phyloP scores from a whole-genome alignment of 2,797 vertebrate genomes.

The Sebastes vulpes region DNA sequence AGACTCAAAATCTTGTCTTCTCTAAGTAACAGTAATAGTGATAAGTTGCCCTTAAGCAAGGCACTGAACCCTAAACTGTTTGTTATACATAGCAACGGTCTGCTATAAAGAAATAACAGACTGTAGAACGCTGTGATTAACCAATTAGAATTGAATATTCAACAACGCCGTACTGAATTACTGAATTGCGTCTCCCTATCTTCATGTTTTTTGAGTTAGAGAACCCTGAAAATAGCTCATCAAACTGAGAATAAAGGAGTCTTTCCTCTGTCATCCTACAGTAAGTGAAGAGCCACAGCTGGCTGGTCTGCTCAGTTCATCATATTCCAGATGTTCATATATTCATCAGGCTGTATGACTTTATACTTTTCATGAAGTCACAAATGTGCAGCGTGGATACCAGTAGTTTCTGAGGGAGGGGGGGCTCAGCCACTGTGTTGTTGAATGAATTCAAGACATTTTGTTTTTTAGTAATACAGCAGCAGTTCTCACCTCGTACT shows the following conservation, averaged over 20 bases:
- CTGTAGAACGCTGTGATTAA: no score
- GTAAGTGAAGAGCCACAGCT: background rate
- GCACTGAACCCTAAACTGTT: no score
- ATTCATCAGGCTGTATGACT: background rate
- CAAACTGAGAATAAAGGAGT: background rate
- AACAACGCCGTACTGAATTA: background rate
- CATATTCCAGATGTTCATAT: background rate
- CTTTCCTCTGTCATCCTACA: background rate
- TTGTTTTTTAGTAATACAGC: background rate
- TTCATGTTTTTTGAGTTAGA: background rate
- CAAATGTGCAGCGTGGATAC: background rate
- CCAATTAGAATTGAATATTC: no score
- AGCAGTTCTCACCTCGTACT: slow-evolving; percentile 74
- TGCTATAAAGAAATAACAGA: no score
- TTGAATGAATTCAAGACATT: background rate
- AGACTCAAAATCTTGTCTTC: background rate
- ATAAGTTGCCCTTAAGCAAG: no score
- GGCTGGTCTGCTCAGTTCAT: background rate
- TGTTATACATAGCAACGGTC: no score
- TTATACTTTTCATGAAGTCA: background rate
- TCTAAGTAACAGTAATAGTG: no score
- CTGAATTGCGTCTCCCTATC: background rate
- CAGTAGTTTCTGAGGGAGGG: background rate
- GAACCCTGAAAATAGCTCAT: background rate
- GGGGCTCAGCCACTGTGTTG: background rate